These are phyloP conservation scores for Lymantria monacha DNA, from an alignment of 2,888 invertebrate species.

Conservation along the genomic window DNA sequence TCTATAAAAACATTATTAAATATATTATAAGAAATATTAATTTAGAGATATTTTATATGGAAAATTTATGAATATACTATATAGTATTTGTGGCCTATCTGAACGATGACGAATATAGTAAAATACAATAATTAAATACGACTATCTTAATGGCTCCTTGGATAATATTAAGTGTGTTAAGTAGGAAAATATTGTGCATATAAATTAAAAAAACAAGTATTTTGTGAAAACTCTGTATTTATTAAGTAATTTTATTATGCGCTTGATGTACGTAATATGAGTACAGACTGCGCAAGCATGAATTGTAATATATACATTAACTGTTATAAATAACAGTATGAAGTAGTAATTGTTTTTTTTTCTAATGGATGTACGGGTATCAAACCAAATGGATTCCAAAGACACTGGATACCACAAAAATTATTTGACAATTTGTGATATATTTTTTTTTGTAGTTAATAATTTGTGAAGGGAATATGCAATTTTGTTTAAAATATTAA, in stretches of 20 bases:
- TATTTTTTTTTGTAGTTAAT: not conserved
- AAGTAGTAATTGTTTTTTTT: not conserved
- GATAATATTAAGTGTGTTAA: no score
- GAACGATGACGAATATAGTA: no score
- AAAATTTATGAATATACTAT: no score
- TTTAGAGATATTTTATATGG: no score
- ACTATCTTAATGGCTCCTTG: no score
- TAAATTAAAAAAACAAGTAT: not conserved
- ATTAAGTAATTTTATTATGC: not conserved
- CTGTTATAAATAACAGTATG: no score
- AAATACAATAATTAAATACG: no score
- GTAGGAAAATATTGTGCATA: no score
- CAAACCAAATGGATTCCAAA: conserved; percentile 30
- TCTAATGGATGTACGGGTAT: conserved; percentile 26
- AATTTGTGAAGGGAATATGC: conserved; percentile 16
- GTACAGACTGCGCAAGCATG: conserved; percentile 3
- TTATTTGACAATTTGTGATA: conserved; percentile 22
- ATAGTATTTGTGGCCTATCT: no score
- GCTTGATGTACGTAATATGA: conserved; percentile 1
- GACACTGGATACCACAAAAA: conserved; percentile 28
- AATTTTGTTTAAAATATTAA: conserved; percentile 29
- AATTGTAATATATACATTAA: not conserved
- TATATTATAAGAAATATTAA: no score
- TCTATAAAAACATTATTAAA: no score
- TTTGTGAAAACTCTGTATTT: not conserved